Evolutionary conservation across 2,888 invertebrate genomes (phyloP).

Genomic region (Hypercompe scribonia): DNA sequence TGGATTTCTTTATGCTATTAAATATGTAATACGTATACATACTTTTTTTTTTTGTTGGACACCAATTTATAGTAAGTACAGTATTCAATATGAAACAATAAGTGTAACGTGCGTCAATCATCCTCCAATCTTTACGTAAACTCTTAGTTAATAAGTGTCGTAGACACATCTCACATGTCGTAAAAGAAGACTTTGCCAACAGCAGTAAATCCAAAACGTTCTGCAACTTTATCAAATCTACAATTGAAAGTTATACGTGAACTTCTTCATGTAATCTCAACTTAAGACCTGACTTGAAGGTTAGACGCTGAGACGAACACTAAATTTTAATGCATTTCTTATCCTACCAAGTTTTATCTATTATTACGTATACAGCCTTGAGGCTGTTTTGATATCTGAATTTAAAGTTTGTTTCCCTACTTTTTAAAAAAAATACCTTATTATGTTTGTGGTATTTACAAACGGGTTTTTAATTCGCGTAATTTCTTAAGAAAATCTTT

Average conservation of each 20-base stretch:
- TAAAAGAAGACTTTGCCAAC: not conserved
- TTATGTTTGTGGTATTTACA: not conserved
- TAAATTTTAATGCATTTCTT: constrained; percentile 26
- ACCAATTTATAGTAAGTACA: too few relatives aligned
- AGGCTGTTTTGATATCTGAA: constrained; percentile 11
- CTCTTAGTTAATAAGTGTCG: not conserved
- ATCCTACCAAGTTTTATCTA: constrained; percentile 22
- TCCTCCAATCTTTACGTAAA: not conserved
- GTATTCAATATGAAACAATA: too few relatives aligned
- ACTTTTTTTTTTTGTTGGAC: too few relatives aligned
- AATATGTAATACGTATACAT: too few relatives aligned
- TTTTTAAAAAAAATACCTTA: not conserved
- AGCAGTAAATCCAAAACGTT: not conserved
- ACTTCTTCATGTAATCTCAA: constrained; percentile 26
- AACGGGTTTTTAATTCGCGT: too few relatives aligned
- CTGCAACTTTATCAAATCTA: not conserved
- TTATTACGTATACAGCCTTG: constrained; percentile 27
- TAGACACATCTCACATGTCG: not conserved
- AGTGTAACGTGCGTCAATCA: too few relatives aligned
- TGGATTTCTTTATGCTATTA: too few relatives aligned
- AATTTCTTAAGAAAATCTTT: too few relatives aligned
- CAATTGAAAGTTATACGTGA: not conserved
- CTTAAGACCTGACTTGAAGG: constrained; percentile 31
- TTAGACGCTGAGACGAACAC: constrained; percentile 27
- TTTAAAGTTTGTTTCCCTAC: not conserved